Evolutionary conservation across 1,140 invertebrate genomes (phyloP).

Genomic region (Drosophila nannoptera): DNA sequence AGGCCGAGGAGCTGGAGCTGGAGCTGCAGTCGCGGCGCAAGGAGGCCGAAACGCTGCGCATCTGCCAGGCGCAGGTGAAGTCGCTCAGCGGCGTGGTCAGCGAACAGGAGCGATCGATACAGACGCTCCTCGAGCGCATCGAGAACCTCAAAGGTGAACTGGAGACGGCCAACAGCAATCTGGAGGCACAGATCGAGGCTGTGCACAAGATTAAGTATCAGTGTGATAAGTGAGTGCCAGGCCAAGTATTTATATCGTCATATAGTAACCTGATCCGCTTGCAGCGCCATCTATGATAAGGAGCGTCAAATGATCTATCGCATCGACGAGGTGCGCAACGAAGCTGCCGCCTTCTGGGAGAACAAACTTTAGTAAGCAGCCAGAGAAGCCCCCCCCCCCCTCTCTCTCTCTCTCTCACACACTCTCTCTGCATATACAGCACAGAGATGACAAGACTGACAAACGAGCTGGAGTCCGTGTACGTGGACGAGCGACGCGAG

Average conservation of each 20-base stretch:
- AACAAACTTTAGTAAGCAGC: slow-evolving; percentile 80
- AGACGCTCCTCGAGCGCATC: slow-evolving; percentile 81
- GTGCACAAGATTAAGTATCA: slow-evolving; percentile 79
- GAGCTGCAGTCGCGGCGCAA: slow-evolving; percentile 79
- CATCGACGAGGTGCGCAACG: slow-evolving; percentile 81
- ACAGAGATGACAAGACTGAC: slow-evolving; percentile 82
- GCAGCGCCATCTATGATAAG: slow-evolving; percentile 80
- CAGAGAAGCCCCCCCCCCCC: too few relatives aligned
- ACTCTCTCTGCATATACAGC: slow-evolving; percentile 58
- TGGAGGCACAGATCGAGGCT: slow-evolving; percentile 81
- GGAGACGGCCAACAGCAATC: slow-evolving; percentile 80
- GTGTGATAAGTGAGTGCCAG: slow-evolving; percentile 72
- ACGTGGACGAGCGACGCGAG: slow-evolving; percentile 82
- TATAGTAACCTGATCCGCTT: background rate
- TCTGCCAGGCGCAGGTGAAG: slow-evolving; percentile 82
- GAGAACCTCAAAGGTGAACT: slow-evolving; percentile 80
- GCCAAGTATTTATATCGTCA: background rate
- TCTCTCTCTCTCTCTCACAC: too few relatives aligned
- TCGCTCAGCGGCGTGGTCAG: slow-evolving; percentile 81
- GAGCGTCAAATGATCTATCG: slow-evolving; percentile 80
- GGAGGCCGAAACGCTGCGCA: slow-evolving; percentile 80
- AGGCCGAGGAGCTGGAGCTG: slow-evolving; percentile 79
- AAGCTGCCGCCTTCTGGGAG: slow-evolving; percentile 81
- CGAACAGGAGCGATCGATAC: slow-evolving; percentile 82
- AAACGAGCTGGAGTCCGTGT: slow-evolving; percentile 82